Evolutionary conservation across 2,797 vertebrate species (phyloP).

Genomic region (Darevskia nairensis): DNA sequence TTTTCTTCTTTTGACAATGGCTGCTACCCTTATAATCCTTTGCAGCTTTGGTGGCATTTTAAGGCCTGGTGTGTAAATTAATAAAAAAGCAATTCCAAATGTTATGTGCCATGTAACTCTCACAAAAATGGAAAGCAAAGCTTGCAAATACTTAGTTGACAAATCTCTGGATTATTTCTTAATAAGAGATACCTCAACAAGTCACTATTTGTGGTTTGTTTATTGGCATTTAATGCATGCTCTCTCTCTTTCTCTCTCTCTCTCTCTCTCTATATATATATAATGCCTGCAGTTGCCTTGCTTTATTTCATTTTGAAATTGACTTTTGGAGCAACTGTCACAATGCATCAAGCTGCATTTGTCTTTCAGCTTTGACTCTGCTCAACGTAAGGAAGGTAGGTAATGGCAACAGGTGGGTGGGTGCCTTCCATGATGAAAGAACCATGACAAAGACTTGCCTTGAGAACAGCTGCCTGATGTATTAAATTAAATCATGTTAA

Average conservation of each 20-base stretch:
- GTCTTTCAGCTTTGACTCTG: neutral
- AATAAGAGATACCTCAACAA: neutral
- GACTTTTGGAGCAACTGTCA: conserved; percentile 1
- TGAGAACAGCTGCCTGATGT: neutral
- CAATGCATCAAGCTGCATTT: conserved; percentile 1
- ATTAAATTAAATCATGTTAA: neutral
- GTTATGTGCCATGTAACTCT: neutral
- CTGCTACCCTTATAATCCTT: neutral
- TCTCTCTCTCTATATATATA: neutral
- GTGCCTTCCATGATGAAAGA: conserved; percentile 7
- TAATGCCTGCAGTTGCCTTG: neutral
- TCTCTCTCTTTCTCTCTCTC: too few species aligned
- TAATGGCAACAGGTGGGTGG: conserved; percentile 6
- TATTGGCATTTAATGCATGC: conserved; percentile 9
- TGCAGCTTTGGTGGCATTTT: neutral
- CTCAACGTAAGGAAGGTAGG: neutral
- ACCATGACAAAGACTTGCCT: neutral
- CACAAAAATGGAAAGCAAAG: conserved; percentile 1
- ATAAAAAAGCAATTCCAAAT: neutral
- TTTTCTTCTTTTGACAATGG: neutral
- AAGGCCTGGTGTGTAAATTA: neutral
- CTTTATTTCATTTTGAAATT: neutral
- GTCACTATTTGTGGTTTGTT: neutral
- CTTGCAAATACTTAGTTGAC: conserved; percentile 16
- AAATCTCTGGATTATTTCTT: neutral